phyloP scores from a whole-genome alignment of 2,888 invertebrate genomes.

The Drosophila paramelanica region DNA sequence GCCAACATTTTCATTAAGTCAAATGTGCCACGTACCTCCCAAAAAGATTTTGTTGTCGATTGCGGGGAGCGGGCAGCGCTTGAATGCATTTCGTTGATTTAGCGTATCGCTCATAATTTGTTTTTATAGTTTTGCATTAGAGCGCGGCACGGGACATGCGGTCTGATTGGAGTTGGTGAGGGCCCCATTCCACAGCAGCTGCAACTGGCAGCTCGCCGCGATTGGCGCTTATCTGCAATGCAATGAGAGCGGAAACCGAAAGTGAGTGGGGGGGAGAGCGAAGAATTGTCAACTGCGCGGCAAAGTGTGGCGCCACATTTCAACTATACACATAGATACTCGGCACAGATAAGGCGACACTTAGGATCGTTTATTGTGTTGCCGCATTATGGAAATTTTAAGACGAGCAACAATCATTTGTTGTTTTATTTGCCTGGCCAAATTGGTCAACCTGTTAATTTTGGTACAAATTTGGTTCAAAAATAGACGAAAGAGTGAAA shows the following conservation, averaged over 20 bases:
- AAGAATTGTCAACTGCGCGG: constrained; percentile 44
- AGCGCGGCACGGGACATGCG: constrained; percentile 40
- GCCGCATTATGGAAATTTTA: constrained; percentile 49
- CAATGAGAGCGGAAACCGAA: constrained; percentile 41
- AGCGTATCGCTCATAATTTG: constrained; percentile 83
- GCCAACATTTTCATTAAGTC: constrained; percentile 84
- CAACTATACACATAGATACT: neutral
- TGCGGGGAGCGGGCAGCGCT: constrained; percentile 29
- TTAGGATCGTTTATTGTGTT: neutral
- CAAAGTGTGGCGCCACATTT: constrained; percentile 49
- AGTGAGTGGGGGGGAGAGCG: constrained; percentile 17
- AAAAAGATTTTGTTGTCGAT: constrained; percentile 41
- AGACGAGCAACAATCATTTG: constrained; percentile 36
- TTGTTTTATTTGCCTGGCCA: constrained; percentile 38
- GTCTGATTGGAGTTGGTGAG: constrained; percentile 42
- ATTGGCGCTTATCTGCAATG: constrained; percentile 47
- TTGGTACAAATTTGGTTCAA: constrained; percentile 54
- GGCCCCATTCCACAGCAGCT: constrained; percentile 14
- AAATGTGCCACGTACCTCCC: constrained; percentile 69
- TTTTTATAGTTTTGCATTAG: constrained; percentile 81
- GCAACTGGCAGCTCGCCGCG: constrained; percentile 11
- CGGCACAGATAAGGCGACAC: constrained; percentile 14
- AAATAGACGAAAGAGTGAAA: constrained; percentile 52
- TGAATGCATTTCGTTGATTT: constrained; percentile 76
- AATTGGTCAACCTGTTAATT: constrained; percentile 63